A percentile compares a stretch with the other conserved stretches of the same genome.
Evolutionary conservation across 2,888 invertebrate genomes (phyloP).

Genomic region (Sinelater perroti): DNA sequence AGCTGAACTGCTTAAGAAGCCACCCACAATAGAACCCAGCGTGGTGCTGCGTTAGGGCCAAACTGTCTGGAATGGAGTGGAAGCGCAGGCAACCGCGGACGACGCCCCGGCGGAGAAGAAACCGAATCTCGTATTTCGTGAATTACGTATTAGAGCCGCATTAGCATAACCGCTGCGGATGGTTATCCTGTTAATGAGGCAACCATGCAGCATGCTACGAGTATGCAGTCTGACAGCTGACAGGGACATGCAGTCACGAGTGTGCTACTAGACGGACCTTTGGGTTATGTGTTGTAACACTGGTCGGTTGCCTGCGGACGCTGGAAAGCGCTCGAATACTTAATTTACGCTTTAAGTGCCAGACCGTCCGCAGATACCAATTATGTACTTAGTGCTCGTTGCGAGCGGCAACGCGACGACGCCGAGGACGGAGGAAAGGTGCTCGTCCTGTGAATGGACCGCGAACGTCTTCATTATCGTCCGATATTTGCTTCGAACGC

Average conservation of each 20-base stretch:
- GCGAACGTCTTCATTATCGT: neutral
- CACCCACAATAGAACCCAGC: too few relatives aligned
- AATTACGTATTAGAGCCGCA: slow-evolving; percentile 27
- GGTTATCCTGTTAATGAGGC: slow-evolving; percentile 40
- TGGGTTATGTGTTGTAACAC: slow-evolving; percentile 27
- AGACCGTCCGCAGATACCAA: neutral
- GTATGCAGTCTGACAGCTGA: slow-evolving; percentile 39
- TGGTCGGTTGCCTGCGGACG: neutral
- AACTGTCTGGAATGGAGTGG: too few relatives aligned
- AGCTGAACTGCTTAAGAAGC: too few relatives aligned
- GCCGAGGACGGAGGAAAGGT: neutral
- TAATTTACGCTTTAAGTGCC: slow-evolving; percentile 7
- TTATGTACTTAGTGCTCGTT: slow-evolving; percentile 1
- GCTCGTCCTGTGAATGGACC: neutral
- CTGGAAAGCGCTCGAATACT: slow-evolving; percentile 13
- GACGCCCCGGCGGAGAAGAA: slow-evolving; percentile 22
- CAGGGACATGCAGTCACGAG: slow-evolving; percentile 36
- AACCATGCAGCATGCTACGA: slow-evolving; percentile 36
- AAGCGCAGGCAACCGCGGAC: slow-evolving; percentile 23
- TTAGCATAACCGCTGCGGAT: slow-evolving; percentile 39
- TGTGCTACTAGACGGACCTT: slow-evolving; percentile 33
- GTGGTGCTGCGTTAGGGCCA: too few relatives aligned
- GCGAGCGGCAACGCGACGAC: too few relatives aligned
- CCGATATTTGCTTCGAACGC: too few relatives aligned
- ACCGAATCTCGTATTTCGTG: slow-evolving; percentile 29